phyloP scores from a whole-genome alignment of 2,888 invertebrate genomes.

The Meta bourneti region DNA sequence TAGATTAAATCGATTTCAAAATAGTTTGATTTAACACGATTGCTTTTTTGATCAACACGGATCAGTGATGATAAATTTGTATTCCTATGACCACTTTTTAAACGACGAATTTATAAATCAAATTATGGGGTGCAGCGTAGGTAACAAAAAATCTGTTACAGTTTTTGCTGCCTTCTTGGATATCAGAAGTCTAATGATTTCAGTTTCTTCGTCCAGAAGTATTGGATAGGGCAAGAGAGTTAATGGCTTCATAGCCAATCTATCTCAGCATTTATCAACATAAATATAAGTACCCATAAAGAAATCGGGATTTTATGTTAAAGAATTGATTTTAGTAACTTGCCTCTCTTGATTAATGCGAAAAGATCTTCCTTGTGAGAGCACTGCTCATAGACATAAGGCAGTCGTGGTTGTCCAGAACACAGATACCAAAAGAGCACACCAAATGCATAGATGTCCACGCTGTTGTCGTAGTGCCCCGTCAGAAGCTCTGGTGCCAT shows the following conservation, averaged over 20 bases:
- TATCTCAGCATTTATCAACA: not conserved
- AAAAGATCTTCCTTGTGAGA: slow-evolving; percentile 92
- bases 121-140: no score
- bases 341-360: slow-evolving; percentile 90
- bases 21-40: no score
- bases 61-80: no score
- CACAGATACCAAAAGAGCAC: slow-evolving; percentile 94
- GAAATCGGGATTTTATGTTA: not conserved
- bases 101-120: no score
- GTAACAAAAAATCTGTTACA: no score
- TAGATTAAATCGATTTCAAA: no score
- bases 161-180: no score
- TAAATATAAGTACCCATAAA: not conserved
- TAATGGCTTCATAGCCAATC: not conserved
- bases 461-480: slow-evolving; percentile 89
- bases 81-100: no score
- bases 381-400: slow-evolving; percentile 89
- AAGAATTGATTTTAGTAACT: slow-evolving; percentile 35
- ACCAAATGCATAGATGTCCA: slow-evolving; percentile 94
- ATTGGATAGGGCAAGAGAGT: not conserved
- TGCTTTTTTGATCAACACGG: no score
- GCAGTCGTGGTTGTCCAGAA: slow-evolving; percentile 89
- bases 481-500: slow-evolving; percentile 93
- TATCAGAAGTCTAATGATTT: no score
- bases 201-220: no score